A percentile compares a stretch with the other conserved stretches of the same genome.
These are phyloP conservation scores for Poeciliopsis presidionis DNA, from an alignment of 2,797 vertebrate species.

Conservation along the genomic window DNA sequence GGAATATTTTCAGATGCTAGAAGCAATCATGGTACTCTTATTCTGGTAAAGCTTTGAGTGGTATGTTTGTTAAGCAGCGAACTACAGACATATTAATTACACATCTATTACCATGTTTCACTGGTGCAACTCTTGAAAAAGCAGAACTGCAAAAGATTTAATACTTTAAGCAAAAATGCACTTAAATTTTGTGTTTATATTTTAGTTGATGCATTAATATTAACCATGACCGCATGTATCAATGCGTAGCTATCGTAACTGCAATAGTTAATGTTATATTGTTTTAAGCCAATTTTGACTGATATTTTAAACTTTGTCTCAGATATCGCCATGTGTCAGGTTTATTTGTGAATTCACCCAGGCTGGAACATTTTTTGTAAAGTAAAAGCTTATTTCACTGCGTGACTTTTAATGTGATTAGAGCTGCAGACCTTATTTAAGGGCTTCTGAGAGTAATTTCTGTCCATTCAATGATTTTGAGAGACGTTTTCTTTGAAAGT, in stretches of 20 bases:
- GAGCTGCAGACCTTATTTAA: conserved; percentile 6
- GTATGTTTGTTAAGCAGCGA: neutral
- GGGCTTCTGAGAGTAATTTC: neutral
- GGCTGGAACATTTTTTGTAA: neutral
- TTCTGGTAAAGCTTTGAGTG: neutral
- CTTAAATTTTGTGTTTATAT: neutral
- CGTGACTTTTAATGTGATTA: neutral
- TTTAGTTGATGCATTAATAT: neutral
- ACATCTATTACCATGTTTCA: neutral
- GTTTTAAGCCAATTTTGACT: neutral
- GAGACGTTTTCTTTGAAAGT: neutral
- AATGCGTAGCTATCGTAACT: neutral
- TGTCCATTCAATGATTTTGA: neutral
- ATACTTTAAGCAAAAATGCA: neutral
- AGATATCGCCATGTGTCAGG: neutral
- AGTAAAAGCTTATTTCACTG: neutral
- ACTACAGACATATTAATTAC: neutral
- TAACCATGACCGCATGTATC: neutral
- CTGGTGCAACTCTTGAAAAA: neutral
- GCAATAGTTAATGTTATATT: neutral
- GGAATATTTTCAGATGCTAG: neutral
- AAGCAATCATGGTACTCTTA: neutral
- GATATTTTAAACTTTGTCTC: neutral
- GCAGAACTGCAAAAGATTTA: neutral
- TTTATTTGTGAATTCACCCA: neutral